Conservation (phyloP, 2,113 vertebrate genomes). For the Ahaetulla prasina region DNA sequence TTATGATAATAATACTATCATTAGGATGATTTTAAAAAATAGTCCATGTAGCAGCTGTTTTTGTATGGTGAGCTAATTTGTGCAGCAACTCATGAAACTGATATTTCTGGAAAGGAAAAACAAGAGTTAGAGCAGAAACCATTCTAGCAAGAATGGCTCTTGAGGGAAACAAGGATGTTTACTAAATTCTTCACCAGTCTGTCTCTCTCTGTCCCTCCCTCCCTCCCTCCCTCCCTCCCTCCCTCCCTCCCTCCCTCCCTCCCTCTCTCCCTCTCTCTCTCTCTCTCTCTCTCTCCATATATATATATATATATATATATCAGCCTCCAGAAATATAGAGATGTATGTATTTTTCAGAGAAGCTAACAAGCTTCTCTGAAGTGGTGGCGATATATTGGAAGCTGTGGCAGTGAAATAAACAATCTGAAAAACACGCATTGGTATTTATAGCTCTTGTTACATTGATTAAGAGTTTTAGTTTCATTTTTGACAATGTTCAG, state of each 20-base stretch:
- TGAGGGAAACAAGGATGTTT: background rate
- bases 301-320: background rate
- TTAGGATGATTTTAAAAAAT: background rate
- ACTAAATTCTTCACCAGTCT: no score
- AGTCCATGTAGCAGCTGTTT: background rate
- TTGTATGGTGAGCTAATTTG: background rate
- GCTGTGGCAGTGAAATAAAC: conserved; percentile 4
- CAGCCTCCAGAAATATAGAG: conserved; percentile 15
- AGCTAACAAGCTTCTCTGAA: conserved; percentile 30
- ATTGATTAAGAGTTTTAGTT: conserved; percentile 23
- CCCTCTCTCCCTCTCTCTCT: no score
- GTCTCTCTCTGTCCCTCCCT: no score
- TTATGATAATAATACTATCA: background rate
- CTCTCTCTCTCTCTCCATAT: background rate
- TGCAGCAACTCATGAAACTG: background rate
- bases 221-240: no score
- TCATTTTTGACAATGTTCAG: background rate
- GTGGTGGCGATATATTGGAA: conserved; percentile 30
- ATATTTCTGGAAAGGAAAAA: background rate
- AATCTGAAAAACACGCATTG: conserved; percentile 42
- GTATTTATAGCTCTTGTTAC: conserved; percentile 16
- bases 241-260: no score
- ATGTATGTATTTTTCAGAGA: conserved; percentile 12
- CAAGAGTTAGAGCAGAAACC: background rate
- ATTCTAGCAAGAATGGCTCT: background rate